Conservation (phyloP, 1,140 invertebrate genomes). For the Leucophenga varia region DNA sequence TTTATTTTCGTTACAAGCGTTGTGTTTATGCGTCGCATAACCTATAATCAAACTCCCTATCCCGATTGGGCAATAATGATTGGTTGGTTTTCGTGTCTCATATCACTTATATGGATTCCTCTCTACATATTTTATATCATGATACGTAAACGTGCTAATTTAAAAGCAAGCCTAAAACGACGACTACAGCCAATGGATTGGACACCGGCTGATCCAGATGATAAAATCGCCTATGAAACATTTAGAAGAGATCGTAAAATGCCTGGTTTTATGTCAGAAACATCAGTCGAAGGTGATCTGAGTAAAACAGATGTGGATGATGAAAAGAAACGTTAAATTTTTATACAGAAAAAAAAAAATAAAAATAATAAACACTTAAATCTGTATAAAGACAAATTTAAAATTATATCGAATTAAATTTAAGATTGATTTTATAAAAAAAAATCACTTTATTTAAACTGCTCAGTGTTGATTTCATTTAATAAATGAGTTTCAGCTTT, state of each 20-base stretch:
- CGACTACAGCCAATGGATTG: conserved; percentile 36
- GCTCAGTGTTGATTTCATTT: no score
- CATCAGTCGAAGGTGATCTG: conserved; percentile 17
- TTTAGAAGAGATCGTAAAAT: conserved; percentile 16
- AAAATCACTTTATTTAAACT: no score
- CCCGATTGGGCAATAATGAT: conserved; percentile 65
- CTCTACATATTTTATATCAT: conserved; percentile 61
- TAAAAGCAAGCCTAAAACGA: conserved; percentile 33
- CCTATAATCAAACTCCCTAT: conserved; percentile 61
- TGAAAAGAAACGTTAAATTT: no score
- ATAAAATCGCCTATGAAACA: conserved; percentile 22
- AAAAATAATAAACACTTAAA: no score
- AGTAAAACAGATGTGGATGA: no score
- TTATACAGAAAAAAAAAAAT: no score
- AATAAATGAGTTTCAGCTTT: no score
- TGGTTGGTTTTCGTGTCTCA: conserved; percentile 65
- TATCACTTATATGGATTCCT: conserved; percentile 65
- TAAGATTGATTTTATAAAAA: no score
- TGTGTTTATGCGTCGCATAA: conserved; percentile 61
- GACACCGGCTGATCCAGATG: conserved; percentile 37
- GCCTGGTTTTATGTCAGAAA: conserved; percentile 34
- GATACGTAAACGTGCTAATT: conserved; percentile 45
- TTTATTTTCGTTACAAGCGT: conserved; percentile 65
- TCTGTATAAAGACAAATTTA: no score
- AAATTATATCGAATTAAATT: no score